A percentile compares a stretch with the other conserved stretches of the same genome.
phyloP scores from a whole-genome alignment of 1,140 invertebrate species.

The Cataglyphis hispanica region DNA sequence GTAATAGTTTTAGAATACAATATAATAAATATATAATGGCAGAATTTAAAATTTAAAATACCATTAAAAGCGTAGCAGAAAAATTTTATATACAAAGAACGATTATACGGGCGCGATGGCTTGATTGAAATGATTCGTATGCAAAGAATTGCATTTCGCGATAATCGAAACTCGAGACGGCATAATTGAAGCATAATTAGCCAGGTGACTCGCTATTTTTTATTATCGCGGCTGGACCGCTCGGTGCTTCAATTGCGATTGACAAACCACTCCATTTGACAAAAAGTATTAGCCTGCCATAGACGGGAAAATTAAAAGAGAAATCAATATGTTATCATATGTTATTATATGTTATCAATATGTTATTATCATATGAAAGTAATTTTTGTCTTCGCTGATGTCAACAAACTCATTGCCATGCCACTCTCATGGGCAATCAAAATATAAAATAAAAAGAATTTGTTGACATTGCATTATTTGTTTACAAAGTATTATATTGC shows the following conservation, averaged over 20 bases:
- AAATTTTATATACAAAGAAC: background rate
- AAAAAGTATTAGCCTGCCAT: background rate
- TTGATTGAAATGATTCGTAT: background rate
- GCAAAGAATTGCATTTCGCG: slow-evolving; percentile 1
- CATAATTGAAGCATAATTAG: slow-evolving; percentile 46
- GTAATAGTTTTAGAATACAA: background rate
- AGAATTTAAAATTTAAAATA: background rate
- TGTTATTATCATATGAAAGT: slow-evolving; percentile 30
- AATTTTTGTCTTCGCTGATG: slow-evolving; percentile 25
- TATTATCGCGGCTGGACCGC: background rate
- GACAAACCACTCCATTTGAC: slow-evolving; percentile 6
- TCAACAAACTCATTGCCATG: slow-evolving; percentile 8
- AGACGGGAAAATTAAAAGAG: slow-evolving; percentile 44
- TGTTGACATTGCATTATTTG: background rate
- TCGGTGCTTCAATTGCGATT: slow-evolving; percentile 11
- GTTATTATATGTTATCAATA: too few relatives aligned
- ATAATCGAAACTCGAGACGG: slow-evolving; percentile 44
- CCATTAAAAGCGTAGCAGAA: background rate
- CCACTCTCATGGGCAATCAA: background rate
- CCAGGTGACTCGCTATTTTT: slow-evolving; percentile 11
- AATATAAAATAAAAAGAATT: background rate
- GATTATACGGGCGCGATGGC: too few relatives aligned
- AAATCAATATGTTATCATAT: slow-evolving; percentile 59
- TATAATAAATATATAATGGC: background rate
- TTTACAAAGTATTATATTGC: background rate